phyloP scores from a whole-genome alignment of 1,140 invertebrate genomes.

The Drosophila burlai region DNA sequence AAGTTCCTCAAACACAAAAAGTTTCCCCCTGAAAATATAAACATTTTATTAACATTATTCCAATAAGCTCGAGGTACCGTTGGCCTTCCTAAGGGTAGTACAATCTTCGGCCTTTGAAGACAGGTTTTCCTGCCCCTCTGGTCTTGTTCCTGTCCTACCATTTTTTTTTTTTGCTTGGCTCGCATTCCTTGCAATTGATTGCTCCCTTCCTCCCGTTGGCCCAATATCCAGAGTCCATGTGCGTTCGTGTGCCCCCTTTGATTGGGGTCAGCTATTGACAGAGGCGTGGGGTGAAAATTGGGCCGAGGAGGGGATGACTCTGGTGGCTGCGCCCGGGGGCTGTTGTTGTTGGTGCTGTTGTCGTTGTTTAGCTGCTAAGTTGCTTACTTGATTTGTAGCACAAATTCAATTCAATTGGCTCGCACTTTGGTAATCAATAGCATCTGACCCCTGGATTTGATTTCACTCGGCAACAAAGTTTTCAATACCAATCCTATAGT shows the following conservation, averaged over 20 bases:
- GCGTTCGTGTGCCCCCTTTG: conserved; percentile 47
- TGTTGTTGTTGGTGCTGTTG: conserved; percentile 41
- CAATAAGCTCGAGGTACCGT: not conserved
- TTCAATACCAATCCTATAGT: conserved; percentile 29
- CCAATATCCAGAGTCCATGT: conserved; percentile 12
- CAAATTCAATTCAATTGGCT: conserved; percentile 82
- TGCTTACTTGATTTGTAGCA: conserved; percentile 82
- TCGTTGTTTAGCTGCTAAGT: conserved; percentile 79
- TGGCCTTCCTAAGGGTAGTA: conserved; percentile 14
- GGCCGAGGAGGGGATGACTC: conserved; percentile 3
- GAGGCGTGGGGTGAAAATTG: conserved; percentile 8
- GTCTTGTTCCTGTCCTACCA: not conserved
- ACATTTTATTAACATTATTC: conserved; percentile 20
- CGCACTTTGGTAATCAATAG: conserved; percentile 65
- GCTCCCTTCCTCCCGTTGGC: conserved; percentile 48
- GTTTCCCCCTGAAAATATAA: not conserved
- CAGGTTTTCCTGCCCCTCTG: not conserved
- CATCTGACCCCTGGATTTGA: conserved; percentile 59
- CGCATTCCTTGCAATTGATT: conserved; percentile 81
- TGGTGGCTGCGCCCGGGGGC: conserved; percentile 20
- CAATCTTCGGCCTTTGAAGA: conserved; percentile 35
- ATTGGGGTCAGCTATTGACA: conserved; percentile 75
- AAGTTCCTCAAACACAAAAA: not conserved
- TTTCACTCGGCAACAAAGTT: conserved; percentile 75
- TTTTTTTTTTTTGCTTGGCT: conserved; percentile 46